Evolutionary conservation across 2,113 vertebrate species (phyloP).

Genomic region (Periophthalmus modestus): DNA sequence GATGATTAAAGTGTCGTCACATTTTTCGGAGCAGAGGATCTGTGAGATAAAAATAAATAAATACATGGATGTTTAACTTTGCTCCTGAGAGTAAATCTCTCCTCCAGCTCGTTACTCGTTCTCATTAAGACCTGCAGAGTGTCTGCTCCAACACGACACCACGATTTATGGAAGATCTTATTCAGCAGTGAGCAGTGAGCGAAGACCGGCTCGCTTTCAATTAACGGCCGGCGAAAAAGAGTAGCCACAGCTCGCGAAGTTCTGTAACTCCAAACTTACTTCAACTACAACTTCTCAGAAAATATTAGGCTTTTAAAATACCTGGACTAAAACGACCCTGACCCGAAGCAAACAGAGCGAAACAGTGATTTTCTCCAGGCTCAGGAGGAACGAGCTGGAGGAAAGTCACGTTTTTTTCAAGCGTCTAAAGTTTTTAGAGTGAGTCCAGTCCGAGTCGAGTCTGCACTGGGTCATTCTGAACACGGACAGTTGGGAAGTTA

Average conservation of each 20-base stretch:
- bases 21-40: slow-evolving; percentile 13
- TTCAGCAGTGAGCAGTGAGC: slow-evolving; percentile 31
- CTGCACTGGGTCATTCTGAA: too few relatives aligned
- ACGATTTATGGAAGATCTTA: slow-evolving; percentile 50
- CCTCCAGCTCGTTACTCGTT: slow-evolving; percentile 34
- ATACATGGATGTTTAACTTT: slow-evolving; percentile 31
- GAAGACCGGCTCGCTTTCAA: slow-evolving; percentile 16
- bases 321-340: neutral
- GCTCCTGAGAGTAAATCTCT: slow-evolving; percentile 21
- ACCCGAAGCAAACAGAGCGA: neutral
- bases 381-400: too few relatives aligned
- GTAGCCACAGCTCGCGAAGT: neutral
- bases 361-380: too few relatives aligned
- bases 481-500: too few relatives aligned
- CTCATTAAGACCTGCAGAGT: slow-evolving; percentile 47
- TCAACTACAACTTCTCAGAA: neutral
- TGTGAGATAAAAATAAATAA: neutral
- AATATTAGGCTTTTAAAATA: neutral
- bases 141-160: slow-evolving; percentile 46
- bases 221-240: slow-evolving; percentile 24
- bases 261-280: slow-evolving; percentile 9
- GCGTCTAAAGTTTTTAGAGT: too few relatives aligned
- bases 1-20: slow-evolving; percentile 46
- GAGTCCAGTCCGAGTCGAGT: too few relatives aligned
- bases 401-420: too few relatives aligned